phyloP scores from a whole-genome alignment of 2,113 vertebrate genomes.

The Pholis gunnellus region DNA sequence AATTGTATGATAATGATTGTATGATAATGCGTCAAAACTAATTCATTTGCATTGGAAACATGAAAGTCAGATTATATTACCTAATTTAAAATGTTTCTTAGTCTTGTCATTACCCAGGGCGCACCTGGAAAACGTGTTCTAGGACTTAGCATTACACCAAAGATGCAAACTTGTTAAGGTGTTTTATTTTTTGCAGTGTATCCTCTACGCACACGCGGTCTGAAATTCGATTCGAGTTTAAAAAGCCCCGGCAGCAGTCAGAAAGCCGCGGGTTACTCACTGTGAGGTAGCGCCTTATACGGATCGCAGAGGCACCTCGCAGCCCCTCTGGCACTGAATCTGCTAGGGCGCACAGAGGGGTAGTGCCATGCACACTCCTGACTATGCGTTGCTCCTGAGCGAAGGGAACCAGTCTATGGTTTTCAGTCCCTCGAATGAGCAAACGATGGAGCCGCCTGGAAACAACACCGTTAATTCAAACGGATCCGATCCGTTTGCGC shows the following conservation, averaged over 20 bases:
- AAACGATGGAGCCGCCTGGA: conserved; percentile 57
- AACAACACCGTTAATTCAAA: conserved; percentile 68
- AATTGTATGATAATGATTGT: background rate
- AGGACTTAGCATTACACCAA: background rate
- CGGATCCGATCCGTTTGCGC: conserved; percentile 82
- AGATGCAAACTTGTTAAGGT: background rate
- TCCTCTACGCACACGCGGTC: conserved; percentile 32
- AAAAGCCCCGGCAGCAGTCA: conserved; percentile 49
- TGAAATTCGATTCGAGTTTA: conserved; percentile 70
- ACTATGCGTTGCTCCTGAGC: conserved; percentile 49
- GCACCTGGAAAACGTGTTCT: background rate
- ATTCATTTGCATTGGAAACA: background rate
- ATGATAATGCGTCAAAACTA: background rate
- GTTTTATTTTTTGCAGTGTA: conserved; percentile 53
- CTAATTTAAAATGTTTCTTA: background rate
- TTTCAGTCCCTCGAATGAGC: conserved; percentile 24
- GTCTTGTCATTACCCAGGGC: background rate
- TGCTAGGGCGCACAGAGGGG: conserved; percentile 53
- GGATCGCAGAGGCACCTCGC: conserved; percentile 46
- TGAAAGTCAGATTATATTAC: background rate
- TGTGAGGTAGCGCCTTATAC: conserved; percentile 57
- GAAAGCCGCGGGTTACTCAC: conserved; percentile 4
- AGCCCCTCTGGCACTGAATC: conserved; percentile 52
- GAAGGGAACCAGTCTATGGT: conserved; percentile 56
- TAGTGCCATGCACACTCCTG: conserved; percentile 71